Conservation (phyloP, 2,113 vertebrate genomes). For the Lasiurus cinereus region DNA sequence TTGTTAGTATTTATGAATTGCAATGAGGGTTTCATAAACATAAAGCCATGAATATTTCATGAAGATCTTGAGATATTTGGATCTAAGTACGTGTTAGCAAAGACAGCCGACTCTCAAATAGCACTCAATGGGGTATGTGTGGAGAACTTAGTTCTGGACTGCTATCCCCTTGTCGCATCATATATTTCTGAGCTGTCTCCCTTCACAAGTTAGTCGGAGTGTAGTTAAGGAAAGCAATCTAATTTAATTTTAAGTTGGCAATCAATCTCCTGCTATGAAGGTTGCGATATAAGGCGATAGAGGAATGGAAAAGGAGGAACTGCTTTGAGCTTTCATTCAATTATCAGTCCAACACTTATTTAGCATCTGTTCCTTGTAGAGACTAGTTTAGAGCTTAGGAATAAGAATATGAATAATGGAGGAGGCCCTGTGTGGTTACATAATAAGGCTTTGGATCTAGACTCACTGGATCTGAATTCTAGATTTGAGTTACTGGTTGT, state of each 20-base stretch:
- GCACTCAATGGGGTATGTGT: not conserved
- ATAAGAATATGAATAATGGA: not conserved
- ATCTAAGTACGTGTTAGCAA: slow-evolving; percentile 55
- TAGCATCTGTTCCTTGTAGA: not conserved
- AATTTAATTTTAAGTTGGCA: slow-evolving; percentile 68
- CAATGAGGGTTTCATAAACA: slow-evolving; percentile 72
- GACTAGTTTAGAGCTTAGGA: not conserved
- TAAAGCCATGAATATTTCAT: slow-evolving; percentile 77
- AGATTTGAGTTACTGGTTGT: not conserved
- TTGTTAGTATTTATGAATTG: slow-evolving; percentile 76
- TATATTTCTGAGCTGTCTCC: slow-evolving; percentile 56
- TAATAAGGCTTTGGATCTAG: not conserved
- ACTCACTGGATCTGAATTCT: not conserved
- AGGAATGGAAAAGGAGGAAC: not conserved
- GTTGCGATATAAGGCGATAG: not conserved
- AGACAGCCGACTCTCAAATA: slow-evolving; percentile 43
- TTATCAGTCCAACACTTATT: not conserved
- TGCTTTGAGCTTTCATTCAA: not conserved
- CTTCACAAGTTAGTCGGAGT: slow-evolving; percentile 36
- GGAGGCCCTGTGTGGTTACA: not conserved
- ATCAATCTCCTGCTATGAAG: slow-evolving; percentile 54
- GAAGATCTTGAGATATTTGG: slow-evolving; percentile 61
- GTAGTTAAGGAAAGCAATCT: slow-evolving; percentile 68
- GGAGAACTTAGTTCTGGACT: slow-evolving; percentile 14
- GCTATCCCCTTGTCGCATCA: not conserved